phyloP scores from a whole-genome alignment of 2,888 invertebrate species.

The Psococerastis gibbosa region DNA sequence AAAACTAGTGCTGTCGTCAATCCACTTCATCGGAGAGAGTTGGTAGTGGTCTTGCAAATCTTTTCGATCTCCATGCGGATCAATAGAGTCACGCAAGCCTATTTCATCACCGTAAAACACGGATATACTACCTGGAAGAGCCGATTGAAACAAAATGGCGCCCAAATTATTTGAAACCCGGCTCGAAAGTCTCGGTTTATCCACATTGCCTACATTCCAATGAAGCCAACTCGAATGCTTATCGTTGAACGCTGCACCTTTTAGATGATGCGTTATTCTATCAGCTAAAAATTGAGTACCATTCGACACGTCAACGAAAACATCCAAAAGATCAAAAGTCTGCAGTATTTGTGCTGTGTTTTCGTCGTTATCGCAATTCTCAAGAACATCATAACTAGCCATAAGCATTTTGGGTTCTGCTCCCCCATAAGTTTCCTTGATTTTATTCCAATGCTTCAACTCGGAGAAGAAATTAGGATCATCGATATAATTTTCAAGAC shows the following conservation, averaged over 20 bases:
- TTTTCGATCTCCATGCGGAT: conserved; percentile 31
- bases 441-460: conserved; percentile 46
- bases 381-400: conserved; percentile 37
- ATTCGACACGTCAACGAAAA: conserved; percentile 38
- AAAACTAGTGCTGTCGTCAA: conserved; percentile 26
- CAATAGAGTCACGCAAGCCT: conserved; percentile 39
- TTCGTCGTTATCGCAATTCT: conserved; percentile 26
- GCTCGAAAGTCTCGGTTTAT: conserved; percentile 38
- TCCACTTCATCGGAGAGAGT: conserved; percentile 50
- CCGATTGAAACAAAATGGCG: conserved; percentile 50
- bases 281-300: conserved; percentile 27
- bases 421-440: conserved; percentile 21
- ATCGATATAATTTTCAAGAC: conserved; percentile 43
- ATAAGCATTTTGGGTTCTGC: conserved; percentile 46
- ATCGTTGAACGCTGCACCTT: neutral
- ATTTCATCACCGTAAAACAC: conserved; percentile 89
- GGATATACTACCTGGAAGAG: conserved; percentile 70
- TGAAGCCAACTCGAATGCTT: conserved; percentile 44
- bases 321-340: conserved; percentile 51
- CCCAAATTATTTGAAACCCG: conserved; percentile 44
- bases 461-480: conserved; percentile 37
- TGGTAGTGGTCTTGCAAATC: conserved; percentile 38
- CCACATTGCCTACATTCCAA: conserved; percentile 54
- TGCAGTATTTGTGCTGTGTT: conserved; percentile 29
- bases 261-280: conserved; percentile 27